Percentiles rank a stretch among this genome's conserved stretches.
phyloP scores from a whole-genome alignment of 1,140 invertebrate species.

The Elymnias hypermnestra region DNA sequence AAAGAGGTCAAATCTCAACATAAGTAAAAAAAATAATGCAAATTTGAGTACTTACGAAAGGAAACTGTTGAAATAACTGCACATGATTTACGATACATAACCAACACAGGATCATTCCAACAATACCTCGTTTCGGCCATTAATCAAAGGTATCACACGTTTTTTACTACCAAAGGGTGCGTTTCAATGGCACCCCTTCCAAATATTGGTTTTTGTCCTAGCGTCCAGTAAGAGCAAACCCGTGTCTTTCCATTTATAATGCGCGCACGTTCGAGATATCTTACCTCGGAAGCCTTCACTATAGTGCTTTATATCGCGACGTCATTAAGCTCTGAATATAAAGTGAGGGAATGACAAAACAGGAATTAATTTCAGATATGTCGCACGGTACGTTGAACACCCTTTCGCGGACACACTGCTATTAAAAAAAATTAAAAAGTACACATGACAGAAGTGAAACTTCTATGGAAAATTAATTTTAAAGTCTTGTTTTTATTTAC shows the following conservation, averaged over 20 bases:
- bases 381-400: constrained; percentile 69
- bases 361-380: constrained; percentile 75
- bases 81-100: not conserved
- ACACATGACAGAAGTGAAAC: no score
- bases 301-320: constrained; percentile 60
- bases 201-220: constrained; percentile 71
- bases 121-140: constrained; percentile 39
- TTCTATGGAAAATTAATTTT: no score
- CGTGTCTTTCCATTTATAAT: constrained; percentile 68
- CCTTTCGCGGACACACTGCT: constrained; percentile 31
- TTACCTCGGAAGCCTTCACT: constrained; percentile 48
- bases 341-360: constrained; percentile 73
- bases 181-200: constrained; percentile 67
- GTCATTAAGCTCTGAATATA: constrained; percentile 70
- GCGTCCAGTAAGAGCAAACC: constrained; percentile 69
- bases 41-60: not conserved
- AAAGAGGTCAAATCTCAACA: no score
- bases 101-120: constrained; percentile 17
- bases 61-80: not conserved
- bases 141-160: constrained; percentile 64
- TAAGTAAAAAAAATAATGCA: not conserved
- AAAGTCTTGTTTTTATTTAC: no score
- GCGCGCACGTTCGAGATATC: constrained; percentile 57
- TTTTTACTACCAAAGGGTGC: constrained; percentile 66
- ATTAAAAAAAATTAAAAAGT: constrained; percentile 8